phyloP scores from a whole-genome alignment of 2,888 invertebrate species.

The Dolichomitus sp. region DNA sequence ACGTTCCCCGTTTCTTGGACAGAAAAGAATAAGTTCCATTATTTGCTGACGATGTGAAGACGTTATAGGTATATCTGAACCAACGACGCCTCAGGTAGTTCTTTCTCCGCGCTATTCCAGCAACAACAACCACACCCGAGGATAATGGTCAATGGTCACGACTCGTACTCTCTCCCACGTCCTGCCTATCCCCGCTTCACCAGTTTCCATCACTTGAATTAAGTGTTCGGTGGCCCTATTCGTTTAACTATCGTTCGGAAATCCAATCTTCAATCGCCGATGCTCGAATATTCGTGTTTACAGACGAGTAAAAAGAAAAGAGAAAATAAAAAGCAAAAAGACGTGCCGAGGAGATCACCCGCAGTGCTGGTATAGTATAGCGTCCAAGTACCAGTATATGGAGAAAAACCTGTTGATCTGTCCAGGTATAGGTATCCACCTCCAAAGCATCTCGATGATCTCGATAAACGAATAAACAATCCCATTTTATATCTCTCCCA shows the following conservation, averaged over 20 bases:
- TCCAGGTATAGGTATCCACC: slow-evolving; percentile 49
- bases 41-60: not conserved
- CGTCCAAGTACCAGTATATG: slow-evolving; percentile 44
- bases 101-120: slow-evolving; percentile 83
- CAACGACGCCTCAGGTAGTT: slow-evolving; percentile 77
- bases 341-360: slow-evolving; percentile 58
- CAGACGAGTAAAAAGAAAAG: slow-evolving; percentile 25
- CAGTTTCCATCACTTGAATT: slow-evolving; percentile 76
- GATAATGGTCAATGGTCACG: slow-evolving; percentile 80
- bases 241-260: slow-evolving; percentile 78
- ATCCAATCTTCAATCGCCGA: slow-evolving; percentile 68
- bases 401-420: slow-evolving; percentile 65
- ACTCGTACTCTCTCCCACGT: slow-evolving; percentile 76
- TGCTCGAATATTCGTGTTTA: slow-evolving; percentile 66
- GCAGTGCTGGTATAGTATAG: slow-evolving; percentile 58
- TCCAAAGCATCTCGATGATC: slow-evolving; percentile 58
- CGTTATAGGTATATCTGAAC: slow-evolving; percentile 14
- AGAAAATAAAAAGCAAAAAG: slow-evolving; percentile 35
- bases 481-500: slow-evolving; percentile 48
- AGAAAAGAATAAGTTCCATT: not conserved
- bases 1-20: not conserved
- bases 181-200: slow-evolving; percentile 54
- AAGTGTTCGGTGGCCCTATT: slow-evolving; percentile 77
- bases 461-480: slow-evolving; percentile 65
- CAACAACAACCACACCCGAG: slow-evolving; percentile 81